Conservation (phyloP, 2,888 invertebrate genomes). For the Mesorhabditis sp. region DNA sequence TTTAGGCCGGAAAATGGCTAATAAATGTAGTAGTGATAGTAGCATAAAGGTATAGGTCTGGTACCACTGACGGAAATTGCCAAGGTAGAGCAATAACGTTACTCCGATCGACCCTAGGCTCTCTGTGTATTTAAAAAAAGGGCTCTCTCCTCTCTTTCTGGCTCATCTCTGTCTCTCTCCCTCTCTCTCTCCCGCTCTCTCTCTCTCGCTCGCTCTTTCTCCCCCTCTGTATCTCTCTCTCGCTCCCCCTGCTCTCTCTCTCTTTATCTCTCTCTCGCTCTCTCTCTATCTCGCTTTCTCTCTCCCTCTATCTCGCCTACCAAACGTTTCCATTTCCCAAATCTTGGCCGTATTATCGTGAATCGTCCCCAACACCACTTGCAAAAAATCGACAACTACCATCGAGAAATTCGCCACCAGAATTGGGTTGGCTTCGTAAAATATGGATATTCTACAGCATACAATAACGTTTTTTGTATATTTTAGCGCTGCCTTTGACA, state of each 20-base stretch:
- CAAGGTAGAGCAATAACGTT: neutral
- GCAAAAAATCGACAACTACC: neutral
- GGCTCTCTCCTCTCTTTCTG: neutral
- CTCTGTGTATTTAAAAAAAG: neutral
- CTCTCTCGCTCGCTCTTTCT: neutral
- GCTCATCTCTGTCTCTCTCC: too few relatives aligned
- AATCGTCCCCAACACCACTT: neutral
- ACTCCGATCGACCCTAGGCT: neutral
- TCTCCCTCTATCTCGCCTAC: neutral
- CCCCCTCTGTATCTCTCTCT: neutral
- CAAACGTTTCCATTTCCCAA: constrained; percentile 2
- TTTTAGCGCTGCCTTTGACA: too few relatives aligned
- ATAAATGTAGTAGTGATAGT: neutral
- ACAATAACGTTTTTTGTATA: too few relatives aligned
- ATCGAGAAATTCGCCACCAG: neutral
- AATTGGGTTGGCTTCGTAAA: neutral
- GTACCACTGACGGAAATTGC: neutral
- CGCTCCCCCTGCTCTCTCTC: neutral
- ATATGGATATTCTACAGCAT: too few relatives aligned
- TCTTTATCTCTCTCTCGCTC: neutral
- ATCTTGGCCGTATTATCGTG: constrained; percentile 4
- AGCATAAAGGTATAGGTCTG: neutral
- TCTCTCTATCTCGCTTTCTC: neutral
- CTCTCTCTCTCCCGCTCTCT: too few relatives aligned
- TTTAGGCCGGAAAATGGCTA: neutral